Conservation (phyloP, 2,888 invertebrate genomes). For the Stenotaenia linearis region DNA sequence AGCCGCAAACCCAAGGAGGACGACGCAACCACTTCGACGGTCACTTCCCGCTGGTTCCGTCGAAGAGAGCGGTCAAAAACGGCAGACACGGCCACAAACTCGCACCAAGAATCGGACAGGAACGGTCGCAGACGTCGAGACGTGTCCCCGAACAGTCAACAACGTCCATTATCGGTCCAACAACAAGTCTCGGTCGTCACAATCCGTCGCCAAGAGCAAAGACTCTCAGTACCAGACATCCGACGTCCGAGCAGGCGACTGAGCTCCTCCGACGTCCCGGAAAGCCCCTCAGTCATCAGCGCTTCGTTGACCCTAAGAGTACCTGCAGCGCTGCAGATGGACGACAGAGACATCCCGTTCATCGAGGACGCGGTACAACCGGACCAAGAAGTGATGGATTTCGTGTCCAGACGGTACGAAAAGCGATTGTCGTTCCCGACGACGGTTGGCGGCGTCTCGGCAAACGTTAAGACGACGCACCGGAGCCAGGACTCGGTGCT, state of each 20-base stretch:
- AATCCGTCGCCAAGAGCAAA: not conserved
- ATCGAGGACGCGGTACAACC: slow-evolving; percentile 55
- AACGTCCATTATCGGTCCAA: not conserved
- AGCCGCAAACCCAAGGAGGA: not conserved
- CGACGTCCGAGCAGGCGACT: slow-evolving; percentile 37
- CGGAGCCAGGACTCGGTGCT: slow-evolving; percentile 28
- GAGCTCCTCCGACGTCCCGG: slow-evolving; percentile 41
- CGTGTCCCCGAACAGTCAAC: not conserved
- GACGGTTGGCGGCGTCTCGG: no score
- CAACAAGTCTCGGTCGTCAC: slow-evolving; percentile 34
- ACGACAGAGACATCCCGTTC: slow-evolving; percentile 60
- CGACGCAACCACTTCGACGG: not conserved
- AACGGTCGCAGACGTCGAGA: slow-evolving; percentile 29
- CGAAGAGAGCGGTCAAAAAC: slow-evolving; percentile 38
- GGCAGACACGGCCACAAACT: slow-evolving; percentile 42
- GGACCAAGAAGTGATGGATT: slow-evolving; percentile 26
- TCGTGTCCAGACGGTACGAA: not conserved
- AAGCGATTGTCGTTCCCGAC: not conserved
- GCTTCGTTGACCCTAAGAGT: slow-evolving; percentile 36
- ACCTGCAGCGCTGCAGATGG: slow-evolving; percentile 51
- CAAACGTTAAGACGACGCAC: not conserved
- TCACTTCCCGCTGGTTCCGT: slow-evolving; percentile 37
- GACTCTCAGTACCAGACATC: slow-evolving; percentile 37
- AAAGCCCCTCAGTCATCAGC: slow-evolving; percentile 40
- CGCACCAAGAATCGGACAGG: slow-evolving; percentile 41